Evolutionary conservation across 2,113 vertebrate genomes (phyloP).

Genomic region (Garra rufa): DNA sequence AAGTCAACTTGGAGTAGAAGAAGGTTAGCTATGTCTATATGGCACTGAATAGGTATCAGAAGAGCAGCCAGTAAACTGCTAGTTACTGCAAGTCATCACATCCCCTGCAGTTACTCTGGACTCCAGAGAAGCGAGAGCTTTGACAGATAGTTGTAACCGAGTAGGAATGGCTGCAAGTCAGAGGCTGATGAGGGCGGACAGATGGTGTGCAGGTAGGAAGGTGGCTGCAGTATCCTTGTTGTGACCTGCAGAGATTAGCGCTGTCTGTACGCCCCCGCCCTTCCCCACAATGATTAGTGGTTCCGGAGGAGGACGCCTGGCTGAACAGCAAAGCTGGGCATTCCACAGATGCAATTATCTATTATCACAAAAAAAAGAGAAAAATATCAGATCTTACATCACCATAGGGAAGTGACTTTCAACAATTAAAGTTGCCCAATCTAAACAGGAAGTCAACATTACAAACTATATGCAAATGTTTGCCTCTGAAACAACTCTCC

Average conservation of each 20-base stretch:
- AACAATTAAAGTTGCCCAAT: neutral
- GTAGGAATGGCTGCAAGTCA: conserved; percentile 33
- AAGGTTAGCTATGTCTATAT: neutral
- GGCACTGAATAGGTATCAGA: neutral
- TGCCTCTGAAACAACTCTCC: neutral
- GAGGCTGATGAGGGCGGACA: conserved; percentile 51
- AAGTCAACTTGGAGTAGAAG: neutral
- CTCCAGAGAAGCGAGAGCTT: neutral
- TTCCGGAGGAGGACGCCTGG: conserved; percentile 22
- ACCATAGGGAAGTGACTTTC: neutral
- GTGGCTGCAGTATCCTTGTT: conserved; percentile 46
- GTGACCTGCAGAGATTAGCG: conserved; percentile 56
- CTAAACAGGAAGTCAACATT: neutral
- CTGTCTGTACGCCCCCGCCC: conserved; percentile 4
- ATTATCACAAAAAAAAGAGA: neutral
- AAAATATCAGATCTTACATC: conserved; percentile 3
- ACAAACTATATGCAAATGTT: neutral
- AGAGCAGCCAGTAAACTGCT: neutral
- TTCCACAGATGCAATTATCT: conserved; percentile 25
- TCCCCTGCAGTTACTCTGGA: neutral
- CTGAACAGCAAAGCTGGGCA: conserved; percentile 2
- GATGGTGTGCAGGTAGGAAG: conserved; percentile 63
- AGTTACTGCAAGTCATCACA: neutral
- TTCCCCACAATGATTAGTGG: conserved; percentile 21
- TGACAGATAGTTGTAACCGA: conserved; percentile 23